Percentiles rank a stretch among this genome's conserved stretches.
Conservation (phyloP, 2,888 invertebrate genomes). For the Melangyna quadrimaculata region DNA sequence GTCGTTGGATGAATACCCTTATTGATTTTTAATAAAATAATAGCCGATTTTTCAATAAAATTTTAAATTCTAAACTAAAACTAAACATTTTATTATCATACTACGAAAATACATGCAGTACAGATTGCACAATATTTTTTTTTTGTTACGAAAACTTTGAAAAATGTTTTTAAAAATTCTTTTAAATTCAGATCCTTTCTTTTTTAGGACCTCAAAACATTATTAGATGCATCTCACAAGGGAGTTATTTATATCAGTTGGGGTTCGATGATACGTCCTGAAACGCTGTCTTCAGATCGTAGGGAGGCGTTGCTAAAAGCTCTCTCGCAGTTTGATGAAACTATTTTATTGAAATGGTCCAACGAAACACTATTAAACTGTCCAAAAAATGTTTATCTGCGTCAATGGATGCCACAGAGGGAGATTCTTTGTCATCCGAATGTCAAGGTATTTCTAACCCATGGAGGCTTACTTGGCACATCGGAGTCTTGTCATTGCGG, state of each 20-base stretch:
- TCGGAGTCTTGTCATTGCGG: conserved; percentile 85
- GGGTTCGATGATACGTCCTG: conserved; percentile 85
- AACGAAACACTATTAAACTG: conserved; percentile 82
- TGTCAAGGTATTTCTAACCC: conserved; percentile 85
- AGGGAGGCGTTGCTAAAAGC: conserved; percentile 83
- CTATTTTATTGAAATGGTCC: conserved; percentile 87
- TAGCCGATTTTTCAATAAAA: too few relatives aligned
- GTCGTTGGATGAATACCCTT: too few relatives aligned
- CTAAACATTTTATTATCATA: too few relatives aligned
- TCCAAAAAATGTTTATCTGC: conserved; percentile 84
- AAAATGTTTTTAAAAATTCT: neutral
- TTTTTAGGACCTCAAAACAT: conserved; percentile 82
- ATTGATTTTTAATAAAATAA: too few relatives aligned
- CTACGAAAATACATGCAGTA: too few relatives aligned
- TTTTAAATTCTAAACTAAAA: too few relatives aligned
- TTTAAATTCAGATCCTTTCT: neutral
- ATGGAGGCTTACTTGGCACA: conserved; percentile 87
- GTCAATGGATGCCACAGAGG: conserved; percentile 87
- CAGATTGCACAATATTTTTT: too few relatives aligned
- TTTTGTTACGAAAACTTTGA: too few relatives aligned
- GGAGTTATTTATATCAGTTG: conserved; percentile 87
- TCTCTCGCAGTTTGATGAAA: conserved; percentile 81
- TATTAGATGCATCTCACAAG: conserved; percentile 82
- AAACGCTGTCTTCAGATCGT: conserved; percentile 83
- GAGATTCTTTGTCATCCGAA: conserved; percentile 87